These are phyloP conservation scores for Sitobion miscanthi DNA, from an alignment of 1,140 invertebrate genomes.

Conservation along the genomic window DNA sequence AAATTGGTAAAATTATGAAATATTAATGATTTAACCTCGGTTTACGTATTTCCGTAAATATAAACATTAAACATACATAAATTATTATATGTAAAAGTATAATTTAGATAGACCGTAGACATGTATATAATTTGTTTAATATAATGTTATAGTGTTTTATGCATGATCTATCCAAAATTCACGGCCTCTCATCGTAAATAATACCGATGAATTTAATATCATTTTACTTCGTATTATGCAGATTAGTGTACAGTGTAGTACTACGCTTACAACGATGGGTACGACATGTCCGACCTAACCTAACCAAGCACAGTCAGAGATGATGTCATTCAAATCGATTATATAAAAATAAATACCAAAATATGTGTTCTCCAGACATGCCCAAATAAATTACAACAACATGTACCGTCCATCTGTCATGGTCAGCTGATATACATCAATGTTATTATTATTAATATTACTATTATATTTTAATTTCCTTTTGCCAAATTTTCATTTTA, in stretches of 20 bases:
- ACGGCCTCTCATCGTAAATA: neutral
- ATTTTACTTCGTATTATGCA: neutral
- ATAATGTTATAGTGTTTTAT: neutral
- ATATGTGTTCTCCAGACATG: neutral
- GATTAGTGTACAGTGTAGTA: neutral
- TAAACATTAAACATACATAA: neutral
- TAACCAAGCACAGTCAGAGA: neutral
- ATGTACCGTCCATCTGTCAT: neutral
- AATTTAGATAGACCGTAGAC: neutral
- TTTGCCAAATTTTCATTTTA: slow-evolving; percentile 15
- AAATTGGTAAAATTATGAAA: neutral
- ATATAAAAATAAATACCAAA: neutral
- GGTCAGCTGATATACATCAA: neutral
- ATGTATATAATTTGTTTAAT: neutral
- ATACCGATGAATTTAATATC: neutral
- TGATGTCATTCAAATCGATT: neutral
- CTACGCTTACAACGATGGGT: neutral
- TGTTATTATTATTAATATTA: neutral
- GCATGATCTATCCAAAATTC: neutral
- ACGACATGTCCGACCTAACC: neutral
- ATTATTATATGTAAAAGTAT: neutral
- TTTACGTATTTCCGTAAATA: neutral
- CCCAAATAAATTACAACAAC: neutral
- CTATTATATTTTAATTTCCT: neutral
- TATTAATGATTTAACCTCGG: slow-evolving; percentile 1